Base-by-base conservation (phyloP, 2,113 vertebrate genomes). In the Progne subis region DNA sequence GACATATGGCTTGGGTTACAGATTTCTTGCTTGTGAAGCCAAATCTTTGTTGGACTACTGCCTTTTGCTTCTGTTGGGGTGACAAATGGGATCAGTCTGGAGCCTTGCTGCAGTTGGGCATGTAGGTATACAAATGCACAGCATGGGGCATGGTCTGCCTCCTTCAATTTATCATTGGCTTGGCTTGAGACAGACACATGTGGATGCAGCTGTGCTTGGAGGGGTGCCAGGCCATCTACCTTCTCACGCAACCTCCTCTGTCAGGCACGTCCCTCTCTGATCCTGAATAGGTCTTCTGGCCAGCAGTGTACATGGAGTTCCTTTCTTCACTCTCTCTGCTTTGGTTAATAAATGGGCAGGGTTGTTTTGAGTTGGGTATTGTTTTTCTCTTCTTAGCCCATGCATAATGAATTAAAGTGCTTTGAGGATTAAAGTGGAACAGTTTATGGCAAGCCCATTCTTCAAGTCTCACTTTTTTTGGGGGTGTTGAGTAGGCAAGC, bases 321-420 rank as follows among this genome's bases (percentile, higher is more conserved):
- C 14, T 89, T 78, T 67, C 9, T 2, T 70, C 8, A 3, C 7
- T n/a, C 4, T 32, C 37, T 49, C 59, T 28, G 10, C 53, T 32
- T 70, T 37, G 31, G 8, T 11, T 65, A 31, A 23, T 93, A 44
- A 86, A 69, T 4, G 9, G 52, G 11, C 12, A 18, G 28, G 11
- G 0, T 0, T 19, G 55, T 60, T 56, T 57, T 9, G 0, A 44
- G 18, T 16, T 41, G 13, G 1, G 1, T 55, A 1, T 82, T 18
- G 6, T 49, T 29, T 71, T 59, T 55, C 18, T 2, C 12, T 64
- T 56, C 11, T 49, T 50, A 50, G 17, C 11, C 5, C 31, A 4
- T 65, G 18, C 2, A 3, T 61, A 94, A 49, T 63, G 15, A 52
- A 56, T 83, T 88, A 14, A 57, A 75, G 3, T 4, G 41, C 47